Conservation (phyloP, 1,140 invertebrate genomes). For the Lamellibrachia luymesi region DNA sequence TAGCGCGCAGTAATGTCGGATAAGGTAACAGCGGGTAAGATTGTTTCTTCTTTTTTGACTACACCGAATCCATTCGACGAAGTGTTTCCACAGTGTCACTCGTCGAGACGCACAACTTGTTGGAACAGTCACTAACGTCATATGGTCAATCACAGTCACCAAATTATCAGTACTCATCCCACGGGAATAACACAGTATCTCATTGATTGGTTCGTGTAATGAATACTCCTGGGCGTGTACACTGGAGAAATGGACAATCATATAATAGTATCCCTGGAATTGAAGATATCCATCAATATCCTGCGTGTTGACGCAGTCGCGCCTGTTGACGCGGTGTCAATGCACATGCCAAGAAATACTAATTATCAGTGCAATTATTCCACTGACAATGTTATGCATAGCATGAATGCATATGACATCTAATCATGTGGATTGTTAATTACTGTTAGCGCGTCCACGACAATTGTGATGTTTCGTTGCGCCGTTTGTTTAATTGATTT, state of each 20-base stretch:
- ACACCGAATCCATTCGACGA: no score
- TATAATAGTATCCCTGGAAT: neutral
- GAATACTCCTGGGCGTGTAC: neutral
- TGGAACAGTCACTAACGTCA: neutral
- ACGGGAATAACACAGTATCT: neutral
- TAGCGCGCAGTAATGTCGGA: no score
- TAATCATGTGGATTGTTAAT: neutral
- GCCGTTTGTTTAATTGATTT: neutral
- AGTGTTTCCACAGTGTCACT: no score
- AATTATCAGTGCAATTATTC: neutral
- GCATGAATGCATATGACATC: neutral
- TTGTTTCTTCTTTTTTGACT: no score
- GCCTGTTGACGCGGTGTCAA: neutral
- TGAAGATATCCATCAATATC: neutral
- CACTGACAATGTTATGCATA: neutral
- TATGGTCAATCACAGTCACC: neutral
- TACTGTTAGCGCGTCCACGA: neutral
- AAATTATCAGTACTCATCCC: neutral
- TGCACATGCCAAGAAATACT: neutral
- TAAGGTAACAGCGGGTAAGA: no score
- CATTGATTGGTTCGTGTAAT: neutral
- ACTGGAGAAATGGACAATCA: neutral
- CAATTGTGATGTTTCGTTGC: neutral
- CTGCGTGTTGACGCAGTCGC: neutral
- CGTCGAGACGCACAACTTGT: no score